phyloP scores from a whole-genome alignment of 2,113 vertebrate species.

The Arothron firmamentum region DNA sequence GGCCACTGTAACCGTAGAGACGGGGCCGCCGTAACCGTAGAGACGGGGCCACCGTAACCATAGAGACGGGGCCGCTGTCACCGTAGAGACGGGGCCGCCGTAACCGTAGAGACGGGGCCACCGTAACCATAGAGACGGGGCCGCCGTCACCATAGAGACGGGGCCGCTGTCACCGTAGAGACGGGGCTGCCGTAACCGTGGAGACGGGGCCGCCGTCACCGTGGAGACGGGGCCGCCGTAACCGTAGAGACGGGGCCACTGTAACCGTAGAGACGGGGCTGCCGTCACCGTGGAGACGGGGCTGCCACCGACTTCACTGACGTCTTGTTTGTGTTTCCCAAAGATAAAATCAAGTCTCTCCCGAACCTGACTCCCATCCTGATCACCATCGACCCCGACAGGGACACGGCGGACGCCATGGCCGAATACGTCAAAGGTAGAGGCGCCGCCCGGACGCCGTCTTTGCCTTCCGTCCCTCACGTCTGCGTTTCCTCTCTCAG shows the following conservation, averaged over 20 bases:
- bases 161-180: too few relatives aligned
- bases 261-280: conserved; percentile 73
- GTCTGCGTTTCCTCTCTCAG: conserved; percentile 32
- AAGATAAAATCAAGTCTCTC: conserved; percentile 83
- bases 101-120: neutral
- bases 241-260: too few relatives aligned
- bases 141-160: too few relatives aligned
- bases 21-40: neutral
- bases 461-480: neutral
- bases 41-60: neutral
- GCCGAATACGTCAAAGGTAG: conserved; percentile 89
- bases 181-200: neutral
- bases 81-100: conserved; percentile 67
- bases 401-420: conserved; percentile 85
- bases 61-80: too few relatives aligned
- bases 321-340: neutral
- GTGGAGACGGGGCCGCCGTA: neutral
- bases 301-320: neutral
- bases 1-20: too few relatives aligned
- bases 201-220: neutral
- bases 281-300: neutral
- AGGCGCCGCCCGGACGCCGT: too few relatives aligned
- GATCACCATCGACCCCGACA: conserved; percentile 93
- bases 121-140: neutral
- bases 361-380: conserved; percentile 88